Evolutionary conservation across 2,113 vertebrate species (phyloP).

Genomic region (Tringa solitaria): DNA sequence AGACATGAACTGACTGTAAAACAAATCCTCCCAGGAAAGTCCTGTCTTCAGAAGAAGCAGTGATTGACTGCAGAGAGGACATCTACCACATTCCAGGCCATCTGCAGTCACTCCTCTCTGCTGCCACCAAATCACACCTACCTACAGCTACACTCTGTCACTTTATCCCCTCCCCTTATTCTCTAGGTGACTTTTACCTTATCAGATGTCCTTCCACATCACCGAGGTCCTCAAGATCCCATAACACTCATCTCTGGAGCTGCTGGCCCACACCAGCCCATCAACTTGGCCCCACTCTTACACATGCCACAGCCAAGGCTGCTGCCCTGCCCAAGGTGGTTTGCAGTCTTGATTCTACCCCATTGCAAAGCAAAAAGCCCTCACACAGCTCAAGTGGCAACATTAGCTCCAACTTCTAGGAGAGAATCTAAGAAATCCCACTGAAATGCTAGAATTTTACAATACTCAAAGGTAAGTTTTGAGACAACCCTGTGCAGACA

Average conservation of each 20-base stretch:
- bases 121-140: neutral
- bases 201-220: neutral
- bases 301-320: neutral
- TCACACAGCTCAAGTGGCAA: neutral
- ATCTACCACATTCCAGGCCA: neutral
- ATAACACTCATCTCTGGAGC: neutral
- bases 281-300: neutral
- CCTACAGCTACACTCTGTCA: neutral
- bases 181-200: neutral
- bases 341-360: too few species aligned
- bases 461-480: neutral
- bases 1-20: neutral
- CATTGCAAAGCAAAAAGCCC: neutral
- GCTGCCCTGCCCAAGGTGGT: accelerated
- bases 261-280: neutral
- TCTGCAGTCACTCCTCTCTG: neutral
- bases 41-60: neutral
- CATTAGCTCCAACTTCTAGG: accelerated
- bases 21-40: neutral
- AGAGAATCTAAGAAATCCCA: neutral
- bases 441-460: neutral
- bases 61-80: neutral
- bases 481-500: neutral
- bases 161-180: neutral
- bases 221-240: neutral